Conservation (phyloP, 2,888 invertebrate species). For the Eutolmus rufibarbis region DNA sequence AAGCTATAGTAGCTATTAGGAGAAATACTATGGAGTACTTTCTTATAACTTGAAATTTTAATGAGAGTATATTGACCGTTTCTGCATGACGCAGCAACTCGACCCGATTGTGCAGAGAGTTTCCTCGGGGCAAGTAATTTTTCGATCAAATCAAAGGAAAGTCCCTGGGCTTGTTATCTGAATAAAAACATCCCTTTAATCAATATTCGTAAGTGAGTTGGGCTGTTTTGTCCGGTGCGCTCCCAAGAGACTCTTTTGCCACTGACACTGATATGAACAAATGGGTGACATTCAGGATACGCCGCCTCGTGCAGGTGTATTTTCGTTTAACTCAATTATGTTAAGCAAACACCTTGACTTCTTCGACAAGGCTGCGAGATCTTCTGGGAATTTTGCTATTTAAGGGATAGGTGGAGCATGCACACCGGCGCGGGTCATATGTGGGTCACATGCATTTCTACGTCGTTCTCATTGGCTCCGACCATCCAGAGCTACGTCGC, state of each 20-base stretch:
- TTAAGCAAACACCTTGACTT: slow-evolving; percentile 28
- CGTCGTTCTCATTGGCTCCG: not conserved
- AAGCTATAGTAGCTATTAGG: not conserved
- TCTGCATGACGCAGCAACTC: not conserved
- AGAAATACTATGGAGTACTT: not conserved
- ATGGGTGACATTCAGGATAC: slow-evolving; percentile 29
- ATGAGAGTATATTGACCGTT: not conserved
- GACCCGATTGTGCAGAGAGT: not conserved
- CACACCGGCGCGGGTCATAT: not conserved
- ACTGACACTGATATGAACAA: slow-evolving; percentile 34
- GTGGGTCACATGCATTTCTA: not conserved
- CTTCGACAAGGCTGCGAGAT: not conserved
- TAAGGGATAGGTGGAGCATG: not conserved
- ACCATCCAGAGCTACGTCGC: not conserved
- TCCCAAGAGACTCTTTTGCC: not conserved
- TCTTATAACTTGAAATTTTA: not conserved
- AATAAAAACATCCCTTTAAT: not conserved
- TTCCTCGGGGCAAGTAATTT: not conserved
- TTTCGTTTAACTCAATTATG: not conserved
- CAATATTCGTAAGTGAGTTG: not conserved
- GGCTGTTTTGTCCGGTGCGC: not conserved
- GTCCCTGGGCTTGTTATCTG: not conserved
- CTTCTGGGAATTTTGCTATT: slow-evolving; percentile 8
- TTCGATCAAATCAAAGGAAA: not conserved
- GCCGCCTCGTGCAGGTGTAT: not conserved